Evolutionary conservation across 2,113 vertebrate species (phyloP).

Genomic region (Nesoenas mayeri): DNA sequence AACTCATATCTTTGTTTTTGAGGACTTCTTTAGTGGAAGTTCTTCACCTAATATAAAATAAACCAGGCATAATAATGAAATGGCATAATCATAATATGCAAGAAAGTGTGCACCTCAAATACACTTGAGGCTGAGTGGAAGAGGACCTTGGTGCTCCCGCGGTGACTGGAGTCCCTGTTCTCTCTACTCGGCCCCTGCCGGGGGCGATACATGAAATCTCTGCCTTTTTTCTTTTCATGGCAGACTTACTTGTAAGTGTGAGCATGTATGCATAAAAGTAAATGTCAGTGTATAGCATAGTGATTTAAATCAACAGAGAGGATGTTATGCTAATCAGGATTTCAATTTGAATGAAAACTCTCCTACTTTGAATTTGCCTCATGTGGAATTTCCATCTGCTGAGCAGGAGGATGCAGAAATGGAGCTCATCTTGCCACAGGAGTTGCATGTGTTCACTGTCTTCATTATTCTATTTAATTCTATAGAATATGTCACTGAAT

Average conservation of each 20-base stretch:
- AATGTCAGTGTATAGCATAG: not conserved
- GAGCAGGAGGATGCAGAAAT: not conserved
- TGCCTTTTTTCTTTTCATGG: not conserved
- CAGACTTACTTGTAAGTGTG: not conserved
- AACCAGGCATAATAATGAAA: not conserved
- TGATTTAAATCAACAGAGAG: conserved; percentile 5
- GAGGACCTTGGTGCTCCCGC: not conserved
- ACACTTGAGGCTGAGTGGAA: not conserved
- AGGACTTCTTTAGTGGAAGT: not conserved
- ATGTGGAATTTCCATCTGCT: conserved; percentile 28
- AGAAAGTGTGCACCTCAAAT: not conserved
- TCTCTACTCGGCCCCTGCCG: not conserved
- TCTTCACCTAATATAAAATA: not conserved
- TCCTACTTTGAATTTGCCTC: conserved; percentile 16
- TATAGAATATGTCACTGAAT: not conserved
- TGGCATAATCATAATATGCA: not conserved
- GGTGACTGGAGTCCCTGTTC: not conserved
- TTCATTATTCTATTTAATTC: not conserved
- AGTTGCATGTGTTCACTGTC: not conserved
- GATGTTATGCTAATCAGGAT: not conserved
- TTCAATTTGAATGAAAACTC: conserved; percentile 35
- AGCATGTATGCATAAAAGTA: not conserved
- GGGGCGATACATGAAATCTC: not conserved
- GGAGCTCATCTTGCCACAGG: not conserved
- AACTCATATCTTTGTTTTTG: not conserved